Evolutionary conservation across 2,113 vertebrate species (phyloP).

Genomic region (Bufo gargarizans): DNA sequence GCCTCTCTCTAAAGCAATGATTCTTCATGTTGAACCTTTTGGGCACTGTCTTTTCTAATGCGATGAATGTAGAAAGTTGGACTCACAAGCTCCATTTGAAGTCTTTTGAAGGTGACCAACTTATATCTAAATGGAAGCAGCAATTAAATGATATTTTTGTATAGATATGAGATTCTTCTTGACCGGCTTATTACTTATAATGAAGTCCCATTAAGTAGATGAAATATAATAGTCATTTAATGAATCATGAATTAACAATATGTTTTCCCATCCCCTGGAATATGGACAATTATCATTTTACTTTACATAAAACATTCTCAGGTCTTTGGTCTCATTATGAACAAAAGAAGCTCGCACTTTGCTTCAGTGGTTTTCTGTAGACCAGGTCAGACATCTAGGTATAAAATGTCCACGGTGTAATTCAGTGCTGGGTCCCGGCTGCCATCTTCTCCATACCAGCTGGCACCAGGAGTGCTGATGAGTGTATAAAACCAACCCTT

Average conservation of each 20-base stretch:
- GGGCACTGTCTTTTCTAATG: not conserved
- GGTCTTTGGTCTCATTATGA: not conserved
- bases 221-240: conserved; percentile 20
- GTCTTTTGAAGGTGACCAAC: not conserved
- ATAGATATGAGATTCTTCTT: not conserved
- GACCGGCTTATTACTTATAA: not conserved
- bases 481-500: no score
- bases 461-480: no score
- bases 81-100: not conserved
- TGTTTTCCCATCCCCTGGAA: not conserved
- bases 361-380: not conserved
- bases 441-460: not conserved
- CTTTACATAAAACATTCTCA: not conserved
- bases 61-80: not conserved
- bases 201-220: conserved; percentile 17
- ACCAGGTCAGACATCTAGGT: not conserved
- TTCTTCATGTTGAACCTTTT: not conserved
- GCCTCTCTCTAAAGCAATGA: no score
- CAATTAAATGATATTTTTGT: not conserved
- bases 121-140: not conserved
- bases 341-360: not conserved
- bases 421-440: not conserved
- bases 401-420: not conserved
- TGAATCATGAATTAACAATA: not conserved
- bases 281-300: conserved; percentile 1